Conservation (phyloP, 2,888 invertebrate genomes). For the Nysson spinosus region DNA sequence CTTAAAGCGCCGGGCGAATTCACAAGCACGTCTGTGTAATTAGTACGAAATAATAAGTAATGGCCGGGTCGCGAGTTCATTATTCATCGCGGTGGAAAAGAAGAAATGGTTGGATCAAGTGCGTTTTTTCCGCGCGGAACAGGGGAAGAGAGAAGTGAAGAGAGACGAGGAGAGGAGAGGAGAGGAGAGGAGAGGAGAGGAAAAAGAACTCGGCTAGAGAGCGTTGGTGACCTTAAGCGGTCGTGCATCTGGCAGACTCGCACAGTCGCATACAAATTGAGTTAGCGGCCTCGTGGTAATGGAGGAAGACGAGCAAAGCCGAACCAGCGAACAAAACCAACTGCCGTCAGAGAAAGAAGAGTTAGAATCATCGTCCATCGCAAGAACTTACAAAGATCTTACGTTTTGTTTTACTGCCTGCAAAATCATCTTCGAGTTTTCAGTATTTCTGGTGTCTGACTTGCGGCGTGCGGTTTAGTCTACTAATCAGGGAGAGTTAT, state of each 20-base stretch:
- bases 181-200: too few species aligned
- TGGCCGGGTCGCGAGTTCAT: background rate
- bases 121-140: background rate
- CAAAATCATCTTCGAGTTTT: background rate
- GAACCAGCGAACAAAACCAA: conserved; percentile 4
- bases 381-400: background rate
- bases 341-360: background rate
- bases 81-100: background rate
- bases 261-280: conserved; percentile 74
- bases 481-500: too few species aligned
- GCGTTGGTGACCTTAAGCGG: conserved; percentile 69
- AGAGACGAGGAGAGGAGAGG: too few species aligned
- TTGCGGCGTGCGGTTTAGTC: too few species aligned
- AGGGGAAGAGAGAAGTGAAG: too few species aligned
- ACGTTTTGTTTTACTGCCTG: background rate
- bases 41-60: background rate
- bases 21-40: background rate
- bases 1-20: background rate
- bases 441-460: background rate
- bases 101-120: background rate
- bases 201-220: conserved; percentile 56
- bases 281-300: conserved; percentile 72
- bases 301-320: conserved; percentile 48
- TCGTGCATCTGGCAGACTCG: conserved; percentile 70
- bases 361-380: conserved; percentile 5